Percentiles rank a stretch among this genome's conserved stretches.
These are phyloP conservation scores for Agelaius phoeniceus DNA, from an alignment of 2,113 vertebrate species.

Conservation along the genomic window DNA sequence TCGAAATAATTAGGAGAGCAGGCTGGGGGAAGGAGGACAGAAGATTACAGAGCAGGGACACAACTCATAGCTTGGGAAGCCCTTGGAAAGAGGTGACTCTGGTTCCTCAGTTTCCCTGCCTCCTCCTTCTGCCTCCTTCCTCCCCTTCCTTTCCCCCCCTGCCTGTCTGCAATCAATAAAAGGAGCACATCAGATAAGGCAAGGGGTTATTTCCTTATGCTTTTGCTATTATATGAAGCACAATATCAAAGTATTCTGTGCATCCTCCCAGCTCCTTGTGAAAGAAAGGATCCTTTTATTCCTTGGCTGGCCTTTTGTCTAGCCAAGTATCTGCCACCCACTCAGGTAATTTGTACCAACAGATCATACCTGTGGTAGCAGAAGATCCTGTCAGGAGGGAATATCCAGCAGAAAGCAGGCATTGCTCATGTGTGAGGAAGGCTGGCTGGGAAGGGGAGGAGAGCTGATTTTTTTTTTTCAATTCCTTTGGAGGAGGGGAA, in stretches of 20 bases:
- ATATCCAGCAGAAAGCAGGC: neutral
- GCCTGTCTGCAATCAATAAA: neutral
- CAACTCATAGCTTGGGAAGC: neutral
- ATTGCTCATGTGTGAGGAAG: neutral
- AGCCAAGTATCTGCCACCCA: neutral
- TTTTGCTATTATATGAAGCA: neutral
- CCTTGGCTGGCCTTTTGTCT: neutral
- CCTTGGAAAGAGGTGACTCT: neutral
- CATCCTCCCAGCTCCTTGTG: neutral
- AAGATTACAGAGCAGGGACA: neutral
- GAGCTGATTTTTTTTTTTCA: neutral
- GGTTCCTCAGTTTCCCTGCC: neutral
- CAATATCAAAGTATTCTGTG: neutral
- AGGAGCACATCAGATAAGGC: neutral
- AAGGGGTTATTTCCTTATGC: neutral
- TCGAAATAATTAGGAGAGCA: neutral
- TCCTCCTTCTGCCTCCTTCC: neutral
- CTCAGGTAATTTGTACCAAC: constrained; percentile 21
- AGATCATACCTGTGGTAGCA: neutral
- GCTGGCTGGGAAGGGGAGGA: neutral
- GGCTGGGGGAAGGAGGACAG: neutral
- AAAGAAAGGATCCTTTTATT: constrained; percentile 13
- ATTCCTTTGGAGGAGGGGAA: neutral
- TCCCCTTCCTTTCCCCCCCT: neutral
- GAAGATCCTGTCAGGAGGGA: constrained; percentile 22